Evolutionary conservation across 2,888 invertebrate species (phyloP).

Genomic region (Smittia sp.): DNA sequence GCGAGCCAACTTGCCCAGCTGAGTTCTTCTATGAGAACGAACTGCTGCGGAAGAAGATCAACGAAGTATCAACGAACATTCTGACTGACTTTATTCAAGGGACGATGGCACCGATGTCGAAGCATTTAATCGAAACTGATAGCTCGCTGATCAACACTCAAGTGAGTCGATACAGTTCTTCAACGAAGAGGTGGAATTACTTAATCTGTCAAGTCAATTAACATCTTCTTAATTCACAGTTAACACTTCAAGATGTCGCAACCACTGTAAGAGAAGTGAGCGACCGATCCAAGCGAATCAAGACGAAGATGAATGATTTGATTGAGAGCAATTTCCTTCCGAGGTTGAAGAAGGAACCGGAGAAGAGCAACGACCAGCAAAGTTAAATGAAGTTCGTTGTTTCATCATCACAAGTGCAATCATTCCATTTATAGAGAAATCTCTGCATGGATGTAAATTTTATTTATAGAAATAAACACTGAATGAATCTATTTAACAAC

Average conservation of each 20-base stretch:
- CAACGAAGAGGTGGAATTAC: background rate
- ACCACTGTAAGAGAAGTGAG: constrained; percentile 11
- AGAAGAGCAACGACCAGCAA: background rate
- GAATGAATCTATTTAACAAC: too few relatives aligned
- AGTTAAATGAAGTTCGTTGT: background rate
- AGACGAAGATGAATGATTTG: background rate
- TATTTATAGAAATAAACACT: too few relatives aligned
- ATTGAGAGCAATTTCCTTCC: constrained; percentile 21
- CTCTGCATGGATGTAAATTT: too few relatives aligned
- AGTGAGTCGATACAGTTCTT: background rate
- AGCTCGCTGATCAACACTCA: constrained; percentile 29
- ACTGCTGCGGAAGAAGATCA: constrained; percentile 25
- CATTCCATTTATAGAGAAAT: background rate
- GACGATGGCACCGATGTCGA: constrained; percentile 20
- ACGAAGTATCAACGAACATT: constrained; percentile 5
- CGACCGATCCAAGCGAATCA: background rate
- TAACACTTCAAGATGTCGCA: constrained; percentile 34
- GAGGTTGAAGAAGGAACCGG: constrained; percentile 16
- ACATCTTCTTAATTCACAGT: background rate
- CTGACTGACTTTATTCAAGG: constrained; percentile 26
- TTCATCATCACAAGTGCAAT: background rate
- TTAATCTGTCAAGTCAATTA: background rate
- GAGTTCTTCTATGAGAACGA: constrained; percentile 25
- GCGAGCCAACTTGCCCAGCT: background rate
- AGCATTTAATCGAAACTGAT: constrained; percentile 37